A percentile compares a stretch with the other conserved stretches of the same genome.
Conservation (phyloP, 1,140 invertebrate genomes). For the Bombus polaris region DNA sequence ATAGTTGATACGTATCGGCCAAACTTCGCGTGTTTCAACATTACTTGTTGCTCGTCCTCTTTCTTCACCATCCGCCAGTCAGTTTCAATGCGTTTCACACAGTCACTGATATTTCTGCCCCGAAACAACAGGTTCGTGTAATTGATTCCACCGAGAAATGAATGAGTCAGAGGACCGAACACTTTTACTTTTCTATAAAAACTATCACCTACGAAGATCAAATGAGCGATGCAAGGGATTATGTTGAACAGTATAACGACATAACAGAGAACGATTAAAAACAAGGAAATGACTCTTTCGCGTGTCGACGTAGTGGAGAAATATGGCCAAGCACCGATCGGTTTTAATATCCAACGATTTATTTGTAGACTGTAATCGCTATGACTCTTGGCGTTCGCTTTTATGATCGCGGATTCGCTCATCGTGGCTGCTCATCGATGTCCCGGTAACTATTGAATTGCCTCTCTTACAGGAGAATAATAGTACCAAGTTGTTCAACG, state of each 20-base stretch:
- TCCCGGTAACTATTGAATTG: background rate
- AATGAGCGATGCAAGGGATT: slow-evolving; percentile 25
- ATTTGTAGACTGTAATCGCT: background rate
- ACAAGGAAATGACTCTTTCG: slow-evolving; percentile 10
- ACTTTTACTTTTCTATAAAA: slow-evolving; percentile 21
- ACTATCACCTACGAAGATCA: slow-evolving; percentile 16
- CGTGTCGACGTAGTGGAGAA: background rate
- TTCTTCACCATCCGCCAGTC: slow-evolving; percentile 47
- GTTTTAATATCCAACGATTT: background rate
- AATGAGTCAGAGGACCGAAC: slow-evolving; percentile 43
- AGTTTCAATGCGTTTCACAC: slow-evolving; percentile 51
- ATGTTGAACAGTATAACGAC: slow-evolving; percentile 19
- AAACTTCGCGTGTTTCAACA: slow-evolving; percentile 45
- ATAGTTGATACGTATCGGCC: slow-evolving; percentile 33
- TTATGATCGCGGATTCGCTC: background rate
- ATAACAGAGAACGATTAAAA: slow-evolving; percentile 24
- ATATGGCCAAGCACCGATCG: background rate
- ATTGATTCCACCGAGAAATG: slow-evolving; percentile 40
- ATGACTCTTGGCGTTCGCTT: background rate
- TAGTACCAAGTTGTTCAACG: background rate
- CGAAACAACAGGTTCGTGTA: slow-evolving; percentile 41
- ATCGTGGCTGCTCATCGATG: background rate
- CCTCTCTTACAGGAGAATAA: background rate
- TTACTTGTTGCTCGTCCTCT: slow-evolving; percentile 26
- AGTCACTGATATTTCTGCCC: slow-evolving; percentile 37